These are phyloP conservation scores for Limnothrissa miodon DNA, from an alignment of 2,113 vertebrate genomes.

Conservation along the genomic window DNA sequence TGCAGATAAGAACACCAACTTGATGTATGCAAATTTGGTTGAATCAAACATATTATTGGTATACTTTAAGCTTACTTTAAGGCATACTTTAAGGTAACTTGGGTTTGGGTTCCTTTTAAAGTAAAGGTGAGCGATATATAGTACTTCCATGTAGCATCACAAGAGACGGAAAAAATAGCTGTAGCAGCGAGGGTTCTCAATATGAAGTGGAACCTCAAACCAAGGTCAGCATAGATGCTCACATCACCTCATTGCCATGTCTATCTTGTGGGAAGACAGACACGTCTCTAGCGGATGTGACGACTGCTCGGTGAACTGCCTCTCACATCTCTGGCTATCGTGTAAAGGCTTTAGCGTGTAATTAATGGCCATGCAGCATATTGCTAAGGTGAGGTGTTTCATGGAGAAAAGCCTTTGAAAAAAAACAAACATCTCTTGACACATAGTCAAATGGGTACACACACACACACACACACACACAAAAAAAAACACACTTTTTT, in stretches of 20 bases:
- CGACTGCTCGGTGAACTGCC: background rate
- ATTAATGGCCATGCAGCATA: slow-evolving; percentile 5
- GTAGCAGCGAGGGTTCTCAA: background rate
- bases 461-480: background rate
- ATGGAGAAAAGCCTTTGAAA: background rate
- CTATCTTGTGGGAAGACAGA: background rate
- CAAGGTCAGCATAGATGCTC: background rate
- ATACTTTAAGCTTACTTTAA: too few species aligned
- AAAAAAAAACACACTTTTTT: background rate
- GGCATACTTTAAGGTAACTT: too few species aligned
- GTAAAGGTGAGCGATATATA: background rate
- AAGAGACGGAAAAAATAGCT: background rate
- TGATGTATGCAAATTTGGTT: background rate
- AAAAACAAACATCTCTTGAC: slow-evolving; percentile 37
- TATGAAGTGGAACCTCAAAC: too few species aligned
- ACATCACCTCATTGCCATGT: background rate
- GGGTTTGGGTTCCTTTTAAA: background rate
- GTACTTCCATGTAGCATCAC: background rate
- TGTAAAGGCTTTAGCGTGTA: background rate
- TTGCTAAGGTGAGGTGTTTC: slow-evolving; percentile 28
- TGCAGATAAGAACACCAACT: background rate
- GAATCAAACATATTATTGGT: too few species aligned
- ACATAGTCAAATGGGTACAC: slow-evolving; percentile 63
- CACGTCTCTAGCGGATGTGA: background rate
- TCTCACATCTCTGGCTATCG: slow-evolving; percentile 43